These are phyloP conservation scores for Cheumatopsyche charites DNA, from an alignment of 1,140 invertebrate genomes.

Conservation along the genomic window DNA sequence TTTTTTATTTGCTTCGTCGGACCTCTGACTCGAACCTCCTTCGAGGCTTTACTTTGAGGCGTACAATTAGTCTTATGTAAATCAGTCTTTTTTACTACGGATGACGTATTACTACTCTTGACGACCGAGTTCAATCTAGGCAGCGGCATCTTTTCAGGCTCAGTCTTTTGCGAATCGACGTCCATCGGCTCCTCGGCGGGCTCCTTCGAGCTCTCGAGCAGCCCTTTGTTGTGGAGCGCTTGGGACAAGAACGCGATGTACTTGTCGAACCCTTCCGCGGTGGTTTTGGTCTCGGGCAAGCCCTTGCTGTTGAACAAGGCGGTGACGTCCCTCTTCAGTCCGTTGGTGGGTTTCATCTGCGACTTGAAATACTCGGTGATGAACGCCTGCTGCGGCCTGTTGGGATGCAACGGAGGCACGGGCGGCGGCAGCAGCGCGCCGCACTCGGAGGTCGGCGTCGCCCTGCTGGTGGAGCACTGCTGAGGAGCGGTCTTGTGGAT, in stretches of 20 bases:
- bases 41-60: conserved; percentile 31
- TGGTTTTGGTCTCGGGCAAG: conserved; percentile 7
- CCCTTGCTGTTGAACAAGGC: conserved; percentile 52
- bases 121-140: conserved; percentile 37
- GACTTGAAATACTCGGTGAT: conserved; percentile 84
- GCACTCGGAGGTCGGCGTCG: conserved; percentile 54
- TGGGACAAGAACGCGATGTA: conserved; percentile 61
- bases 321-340: conserved; percentile 56
- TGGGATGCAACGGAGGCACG: conserved; percentile 39
- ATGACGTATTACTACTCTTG: conserved; percentile 35
- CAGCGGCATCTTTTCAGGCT: conserved; percentile 37
- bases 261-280: conserved; percentile 55
- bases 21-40: conserved; percentile 30
- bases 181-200: conserved; percentile 43
- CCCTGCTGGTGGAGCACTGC: not conserved
- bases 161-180: conserved; percentile 47
- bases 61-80: conserved; percentile 33
- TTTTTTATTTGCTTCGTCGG: conserved; percentile 28
- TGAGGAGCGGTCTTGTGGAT: conserved; percentile 30
- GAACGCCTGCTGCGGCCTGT: conserved; percentile 62
- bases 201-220: conserved; percentile 52
- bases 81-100: conserved; percentile 42
- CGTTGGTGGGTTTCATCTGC: conserved; percentile 73
- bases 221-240: conserved; percentile 58
- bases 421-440: conserved; percentile 50